Evolutionary conservation across 2,888 invertebrate genomes (phyloP).

Genomic region (Myopa testacea): DNA sequence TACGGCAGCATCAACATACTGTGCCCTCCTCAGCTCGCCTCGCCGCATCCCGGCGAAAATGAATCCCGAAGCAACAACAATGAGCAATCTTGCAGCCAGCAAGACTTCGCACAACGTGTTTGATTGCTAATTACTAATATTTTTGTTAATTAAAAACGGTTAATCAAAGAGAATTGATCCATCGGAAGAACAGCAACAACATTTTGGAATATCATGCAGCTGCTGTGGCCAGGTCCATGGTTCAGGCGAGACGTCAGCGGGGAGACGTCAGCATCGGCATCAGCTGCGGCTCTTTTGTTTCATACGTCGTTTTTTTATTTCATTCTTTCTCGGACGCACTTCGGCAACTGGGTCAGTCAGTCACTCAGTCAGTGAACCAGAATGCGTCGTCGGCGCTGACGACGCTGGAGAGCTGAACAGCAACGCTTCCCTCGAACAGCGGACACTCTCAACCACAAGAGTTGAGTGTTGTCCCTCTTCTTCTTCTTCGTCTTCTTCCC

Average conservation of each 20-base stretch:
- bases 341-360: conserved; percentile 40
- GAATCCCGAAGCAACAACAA: conserved; percentile 1
- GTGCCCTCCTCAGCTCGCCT: background rate
- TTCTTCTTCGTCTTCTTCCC: background rate
- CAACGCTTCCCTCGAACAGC: conserved; percentile 10
- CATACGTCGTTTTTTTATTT: background rate
- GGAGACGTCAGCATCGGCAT: background rate
- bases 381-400: conserved; percentile 1
- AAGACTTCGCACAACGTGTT: background rate
- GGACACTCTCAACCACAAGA: background rate
- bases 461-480: no score
- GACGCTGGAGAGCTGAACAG: background rate
- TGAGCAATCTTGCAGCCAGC: background rate
- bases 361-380: conserved; percentile 37
- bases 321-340: background rate
- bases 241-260: no score
- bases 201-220: background rate
- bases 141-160: no score
- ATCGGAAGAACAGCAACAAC: background rate
- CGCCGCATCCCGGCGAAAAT: background rate
- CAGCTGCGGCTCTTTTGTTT: background rate
- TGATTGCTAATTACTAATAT: no score
- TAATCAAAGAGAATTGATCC: no score
- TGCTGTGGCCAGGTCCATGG: no score
- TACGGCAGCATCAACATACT: background rate